Evolutionary conservation across 2,797 vertebrate species (phyloP).

Genomic region (Danio jaintianensis): DNA sequence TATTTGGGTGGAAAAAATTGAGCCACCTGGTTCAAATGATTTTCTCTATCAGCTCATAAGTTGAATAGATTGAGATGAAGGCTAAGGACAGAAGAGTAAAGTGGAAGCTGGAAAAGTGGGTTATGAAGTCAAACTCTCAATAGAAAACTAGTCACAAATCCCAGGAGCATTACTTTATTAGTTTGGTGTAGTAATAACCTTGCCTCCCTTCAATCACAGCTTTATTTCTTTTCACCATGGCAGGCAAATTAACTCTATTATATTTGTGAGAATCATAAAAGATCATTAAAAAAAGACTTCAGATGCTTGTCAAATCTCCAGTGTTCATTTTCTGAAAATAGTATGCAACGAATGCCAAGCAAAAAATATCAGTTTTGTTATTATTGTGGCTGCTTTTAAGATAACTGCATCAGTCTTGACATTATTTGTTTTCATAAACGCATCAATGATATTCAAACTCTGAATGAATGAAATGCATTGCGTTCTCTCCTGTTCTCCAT

Average conservation of each 20-base stretch:
- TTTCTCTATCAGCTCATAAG: constrained; percentile 22
- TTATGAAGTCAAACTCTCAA: constrained; percentile 29
- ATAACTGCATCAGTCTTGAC: not conserved
- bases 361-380: not conserved
- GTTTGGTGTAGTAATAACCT: not conserved
- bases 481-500: not conserved
- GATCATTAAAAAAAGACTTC: not conserved
- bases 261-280: constrained; percentile 18
- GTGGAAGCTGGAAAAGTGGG: constrained; percentile 26
- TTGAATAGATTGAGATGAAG: constrained; percentile 34
- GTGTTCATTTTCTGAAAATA: constrained; percentile 1
- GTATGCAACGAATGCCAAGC: not conserved
- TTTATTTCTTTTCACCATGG: constrained; percentile 3
- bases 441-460: not conserved
- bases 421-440: not conserved
- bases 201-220: constrained; percentile 3
- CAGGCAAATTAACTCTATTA: not conserved
- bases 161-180: constrained; percentile 5
- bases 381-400: not conserved
- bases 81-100: constrained; percentile 15
- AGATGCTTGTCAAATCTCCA: not conserved
- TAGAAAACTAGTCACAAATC: constrained; percentile 25
- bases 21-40: not conserved
- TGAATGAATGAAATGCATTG: not conserved
- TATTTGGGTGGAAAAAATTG: constrained; percentile 17